Percentiles rank a stretch among this genome's conserved stretches.
These are phyloP conservation scores for Prionailurus bengalensis DNA, from an alignment of 2,113 vertebrate species.

Conservation along the genomic window DNA sequence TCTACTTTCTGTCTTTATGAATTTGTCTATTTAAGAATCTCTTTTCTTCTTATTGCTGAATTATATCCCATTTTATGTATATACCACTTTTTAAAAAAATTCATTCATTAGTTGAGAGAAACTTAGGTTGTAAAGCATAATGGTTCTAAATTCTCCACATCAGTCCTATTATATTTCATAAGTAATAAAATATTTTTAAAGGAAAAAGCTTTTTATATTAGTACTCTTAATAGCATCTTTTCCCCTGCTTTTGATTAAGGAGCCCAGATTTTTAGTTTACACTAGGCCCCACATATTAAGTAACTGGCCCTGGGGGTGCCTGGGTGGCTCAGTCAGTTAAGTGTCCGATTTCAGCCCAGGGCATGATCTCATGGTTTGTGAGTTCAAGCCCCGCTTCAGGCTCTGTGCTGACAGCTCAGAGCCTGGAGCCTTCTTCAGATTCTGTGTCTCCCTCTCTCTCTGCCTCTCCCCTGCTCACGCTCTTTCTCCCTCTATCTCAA, in stretches of 20 bases:
- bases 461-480: too few species aligned
- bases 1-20: conserved; percentile 12
- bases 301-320: background rate
- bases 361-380: too few species aligned
- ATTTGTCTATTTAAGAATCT: background rate
- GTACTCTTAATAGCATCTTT: background rate
- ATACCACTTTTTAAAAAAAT: background rate
- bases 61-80: background rate
- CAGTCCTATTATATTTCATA: background rate
- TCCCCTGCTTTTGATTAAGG: conserved; percentile 19
- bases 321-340: too few species aligned
- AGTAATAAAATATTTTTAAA: conserved; percentile 20
- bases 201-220: background rate
- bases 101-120: background rate
- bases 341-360: too few species aligned
- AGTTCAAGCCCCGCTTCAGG: too few species aligned
- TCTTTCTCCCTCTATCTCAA: too few species aligned
- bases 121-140: background rate
- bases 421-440: too few species aligned
- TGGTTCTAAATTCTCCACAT: background rate
- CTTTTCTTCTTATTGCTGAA: background rate
- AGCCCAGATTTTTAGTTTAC: conserved; percentile 39
- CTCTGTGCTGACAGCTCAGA: too few species aligned
- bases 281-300: background rate
- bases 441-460: too few species aligned